Base-by-base conservation (phyloP, 2,113 vertebrate genomes). In the Loxodonta africana region DNA sequence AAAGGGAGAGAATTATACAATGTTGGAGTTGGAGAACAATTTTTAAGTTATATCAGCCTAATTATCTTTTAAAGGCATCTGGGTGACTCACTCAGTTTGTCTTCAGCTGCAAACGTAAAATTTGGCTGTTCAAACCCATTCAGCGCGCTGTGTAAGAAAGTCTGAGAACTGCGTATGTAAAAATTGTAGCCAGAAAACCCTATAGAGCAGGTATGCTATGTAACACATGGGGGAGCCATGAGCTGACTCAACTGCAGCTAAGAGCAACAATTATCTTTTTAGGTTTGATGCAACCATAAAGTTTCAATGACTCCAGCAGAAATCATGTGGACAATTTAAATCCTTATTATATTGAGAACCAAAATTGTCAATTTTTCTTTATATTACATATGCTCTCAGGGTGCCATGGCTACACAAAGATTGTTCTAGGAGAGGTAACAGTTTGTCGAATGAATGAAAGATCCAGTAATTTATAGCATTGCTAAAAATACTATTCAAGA, bases 371-470 rank as follows among this genome's bases (percentile, higher is more conserved):
- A 53, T 80, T 74, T 92, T 3, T 41, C n/a, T 90, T 83, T 83
- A 20, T 28, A 28, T 9, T 51, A 18, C 37, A 69, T 3, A 80
- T 28, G 9, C 69, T 53, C 33, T 33, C 23, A 81, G 30, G n/a
- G 33, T 92, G 10, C 62, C 30, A 28, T 28, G 11, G 21, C 18
- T 69, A 41, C 67, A 53, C 23, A 90, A 60, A 95, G 20, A 18
- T 80, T 53, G 89, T 76, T 62, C 41, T 30, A 9, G 78, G 33
- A 67, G 71, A 87, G 15, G 8, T 33, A 63, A 23, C 9, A 41
- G 33, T 90, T 89, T 96, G 25, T 73, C 91, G 78, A 91, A 77
- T 73, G 57, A 93, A 67, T 95, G 73, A 93, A 8, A n/a, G 44
- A 85, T 93, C 20, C 25, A 82, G 60, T 26, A 91, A 93, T 90